Evolutionary conservation across 2,888 invertebrate species (phyloP), one percentile per base, ranked within the genome.

Genomic region (Erebia aethiops): DNA sequence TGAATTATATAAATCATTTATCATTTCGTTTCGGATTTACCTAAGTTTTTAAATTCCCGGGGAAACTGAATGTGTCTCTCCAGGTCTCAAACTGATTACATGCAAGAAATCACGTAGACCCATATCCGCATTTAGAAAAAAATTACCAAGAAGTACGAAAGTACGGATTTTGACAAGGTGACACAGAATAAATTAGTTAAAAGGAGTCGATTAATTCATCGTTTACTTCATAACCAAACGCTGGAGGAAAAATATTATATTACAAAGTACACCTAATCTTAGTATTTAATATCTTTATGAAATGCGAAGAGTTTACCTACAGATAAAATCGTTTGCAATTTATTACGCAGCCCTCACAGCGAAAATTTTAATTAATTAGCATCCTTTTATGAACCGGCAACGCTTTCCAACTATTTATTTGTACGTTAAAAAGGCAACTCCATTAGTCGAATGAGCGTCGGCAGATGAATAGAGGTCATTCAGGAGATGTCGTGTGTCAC

Each of bases 381-480:
- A 77, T 77, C 83, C 81, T 81, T 85, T 84, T 76, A 73, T 76
- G 75, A 75, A 71, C 75, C 76, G 75, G 75, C 76, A 77, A 72
- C 77, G 80, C 84, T 87, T 84, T 83, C 82, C 78, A 80, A 86
- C 82, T 89, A 86, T 88, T 88, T 88, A 89, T 87, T 87, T 84
- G 82, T 85, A 88, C 86, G 84, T 86, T 85, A 81, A 90, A 89
- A 90, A 90, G 88, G 88, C 89, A 86, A 87, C 86, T 88, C 92
- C 92, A 92, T 92, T 92, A 92, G 90, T 78, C 83, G 85, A 91
- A 91, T 91, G 92, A 91, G 83, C 84, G 83, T 80, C 82, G 82
- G 80, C 81, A 81, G 81, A 84, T 88, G 90, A 90, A 91, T 87
- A 83, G 84, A 84, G 88, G 87, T 87, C 87, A 89, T 90, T 91